Evolutionary conservation across 2,797 vertebrate genomes (phyloP), one percentile per base, ranked within the genome.

Genomic region (Myotis pilosus): DNA sequence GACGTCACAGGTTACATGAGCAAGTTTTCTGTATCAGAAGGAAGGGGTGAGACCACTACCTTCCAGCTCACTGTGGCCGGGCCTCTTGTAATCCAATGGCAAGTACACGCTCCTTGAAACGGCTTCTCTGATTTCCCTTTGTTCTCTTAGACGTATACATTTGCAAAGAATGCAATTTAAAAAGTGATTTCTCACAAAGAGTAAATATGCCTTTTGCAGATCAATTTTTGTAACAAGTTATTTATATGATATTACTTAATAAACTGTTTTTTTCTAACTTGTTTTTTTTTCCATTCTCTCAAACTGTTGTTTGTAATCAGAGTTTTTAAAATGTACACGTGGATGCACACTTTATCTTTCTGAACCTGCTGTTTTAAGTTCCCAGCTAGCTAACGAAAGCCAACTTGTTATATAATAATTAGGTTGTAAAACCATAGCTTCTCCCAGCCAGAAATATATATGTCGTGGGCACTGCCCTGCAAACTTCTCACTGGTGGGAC

Each of bases 151-250:
- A 98, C 93, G 82, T 98, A 97, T 97, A 91, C 91, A 98, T 97
- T 97, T 98, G 96, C 97, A 96, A 97, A 98, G 97, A 98, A 98
- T 98, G 94, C 95, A 96, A 97, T 98, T 98, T 98, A 96, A 98
- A 96, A 97, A 96, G 96, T 94, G 97, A 98, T 98, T 98, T 98
- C 97, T 98, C 98, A 97, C 97, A 95, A 90, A 97, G 96, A 98
- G 97, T 98, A 97, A 98, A 98, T 98, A 99, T 99, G 98, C 99
- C 99, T 99, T 99, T 99, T 99, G 99, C 98, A 99, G 99, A 98
- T 99, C 99, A 98, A 99, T 99, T 99, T 99, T 99, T 99, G 99
- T 99, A 99, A 99, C 98, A 99, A 99, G 98, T 98, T 99, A 99
- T 99, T 99, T 99, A 99, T 99, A 99, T 99, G 98, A 99, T 98